These are phyloP conservation scores for Frieseomelitta varia DNA, from an alignment of 1,140 invertebrate species.

Conservation along the genomic window DNA sequence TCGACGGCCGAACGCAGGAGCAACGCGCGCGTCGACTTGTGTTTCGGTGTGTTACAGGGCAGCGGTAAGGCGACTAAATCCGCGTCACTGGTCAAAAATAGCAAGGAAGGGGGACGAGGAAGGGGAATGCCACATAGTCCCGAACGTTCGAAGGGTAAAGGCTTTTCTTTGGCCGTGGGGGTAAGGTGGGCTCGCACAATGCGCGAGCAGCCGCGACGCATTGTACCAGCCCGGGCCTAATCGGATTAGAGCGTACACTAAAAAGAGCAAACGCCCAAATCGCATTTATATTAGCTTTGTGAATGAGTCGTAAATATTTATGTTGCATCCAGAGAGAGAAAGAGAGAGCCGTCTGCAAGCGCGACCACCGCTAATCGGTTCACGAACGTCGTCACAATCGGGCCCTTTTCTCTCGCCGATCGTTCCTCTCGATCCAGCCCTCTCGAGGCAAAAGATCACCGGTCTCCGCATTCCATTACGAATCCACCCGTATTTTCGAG, in stretches of 20 bases:
- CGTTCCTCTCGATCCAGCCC: conserved; percentile 3
- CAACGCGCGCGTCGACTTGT: conserved; percentile 69
- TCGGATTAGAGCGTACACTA: conserved; percentile 78
- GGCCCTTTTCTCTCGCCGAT: conserved; percentile 66
- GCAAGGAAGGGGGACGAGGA: too few species aligned
- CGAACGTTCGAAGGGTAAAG: conserved; percentile 43
- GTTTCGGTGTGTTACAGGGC: conserved; percentile 64
- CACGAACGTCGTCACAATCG: conserved; percentile 77
- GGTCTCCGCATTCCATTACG: not conserved
- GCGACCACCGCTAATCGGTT: conserved; percentile 77
- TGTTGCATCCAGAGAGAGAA: conserved; percentile 65
- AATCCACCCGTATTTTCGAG: not conserved
- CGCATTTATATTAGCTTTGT: conserved; percentile 82
- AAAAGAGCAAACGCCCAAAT: conserved; percentile 83
- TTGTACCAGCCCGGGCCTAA: conserved; percentile 70
- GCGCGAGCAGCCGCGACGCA: conserved; percentile 57
- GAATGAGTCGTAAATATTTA: conserved; percentile 83
- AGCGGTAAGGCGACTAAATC: conserved; percentile 77
- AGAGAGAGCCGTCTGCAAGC: conserved; percentile 62
- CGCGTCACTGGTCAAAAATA: conserved; percentile 71
- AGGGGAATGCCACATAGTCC: conserved; percentile 16
- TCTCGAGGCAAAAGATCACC: not conserved
- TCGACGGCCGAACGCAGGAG: conserved; percentile 37
- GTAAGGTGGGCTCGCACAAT: conserved; percentile 64
- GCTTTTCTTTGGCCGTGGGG: conserved; percentile 54